phyloP scores from a whole-genome alignment of 2,797 vertebrate species.

The Typhlichthys eigenmanni region DNA sequence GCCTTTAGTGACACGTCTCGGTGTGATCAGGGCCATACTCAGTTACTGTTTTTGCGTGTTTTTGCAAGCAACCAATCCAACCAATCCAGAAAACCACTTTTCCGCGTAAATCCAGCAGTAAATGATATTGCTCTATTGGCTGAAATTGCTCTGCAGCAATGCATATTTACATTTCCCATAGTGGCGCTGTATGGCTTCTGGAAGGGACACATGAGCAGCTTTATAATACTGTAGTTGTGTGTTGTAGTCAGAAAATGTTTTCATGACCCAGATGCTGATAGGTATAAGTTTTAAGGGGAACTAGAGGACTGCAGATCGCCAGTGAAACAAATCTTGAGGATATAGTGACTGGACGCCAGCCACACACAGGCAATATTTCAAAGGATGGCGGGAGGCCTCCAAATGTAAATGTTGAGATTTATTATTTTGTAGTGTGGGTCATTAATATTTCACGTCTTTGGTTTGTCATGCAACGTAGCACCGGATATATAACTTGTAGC shows the following conservation, averaged over 20 bases:
- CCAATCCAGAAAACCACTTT: slow-evolving; percentile 11
- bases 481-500: slow-evolving; percentile 28
- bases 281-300: slow-evolving; percentile 50
- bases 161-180: slow-evolving; percentile 55
- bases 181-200: slow-evolving; percentile 44
- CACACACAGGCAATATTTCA: slow-evolving; percentile 31
- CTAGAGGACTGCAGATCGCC: slow-evolving; percentile 30
- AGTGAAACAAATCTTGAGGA: slow-evolving; percentile 43
- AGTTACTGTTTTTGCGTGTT: slow-evolving; percentile 32
- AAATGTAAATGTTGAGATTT: slow-evolving; percentile 29
- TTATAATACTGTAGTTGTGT: slow-evolving; percentile 35
- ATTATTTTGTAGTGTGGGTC: slow-evolving; percentile 34
- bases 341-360: slow-evolving; percentile 24
- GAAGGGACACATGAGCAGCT: slow-evolving; percentile 28
- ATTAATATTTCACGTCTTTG: slow-evolving; percentile 50
- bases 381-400: slow-evolving; percentile 5
- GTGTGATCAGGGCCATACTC: neutral
- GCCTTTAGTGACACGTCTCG: too few relatives aligned
- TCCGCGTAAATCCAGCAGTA: slow-evolving; percentile 30
- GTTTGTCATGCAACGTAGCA: slow-evolving; percentile 40
- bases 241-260: slow-evolving; percentile 46
- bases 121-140: slow-evolving; percentile 25
- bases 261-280: slow-evolving; percentile 45
- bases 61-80: slow-evolving; percentile 32
- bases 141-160: slow-evolving; percentile 33